Percentiles rank a stretch among this genome's conserved stretches.
Conservation (phyloP, 1,140 invertebrate species). For the Zaprionus capensis region DNA sequence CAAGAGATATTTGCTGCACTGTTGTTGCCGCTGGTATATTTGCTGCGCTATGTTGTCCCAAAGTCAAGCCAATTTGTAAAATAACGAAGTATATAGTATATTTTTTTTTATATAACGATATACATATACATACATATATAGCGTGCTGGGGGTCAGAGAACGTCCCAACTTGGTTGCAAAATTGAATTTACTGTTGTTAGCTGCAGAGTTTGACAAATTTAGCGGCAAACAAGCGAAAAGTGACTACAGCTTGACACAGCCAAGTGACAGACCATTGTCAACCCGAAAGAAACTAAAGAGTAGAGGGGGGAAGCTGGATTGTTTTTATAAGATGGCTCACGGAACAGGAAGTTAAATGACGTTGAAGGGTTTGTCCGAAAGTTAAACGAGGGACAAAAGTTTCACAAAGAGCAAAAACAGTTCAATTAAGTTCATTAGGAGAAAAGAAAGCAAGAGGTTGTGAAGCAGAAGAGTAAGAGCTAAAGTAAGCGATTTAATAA, state of each 20-base stretch:
- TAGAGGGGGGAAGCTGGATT: not conserved
- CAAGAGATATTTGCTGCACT: conserved; percentile 50
- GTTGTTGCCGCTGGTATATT: conserved; percentile 49
- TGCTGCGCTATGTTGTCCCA: conserved; percentile 35
- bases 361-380: conserved; percentile 15
- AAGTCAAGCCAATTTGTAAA: conserved; percentile 77
- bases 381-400: not conserved
- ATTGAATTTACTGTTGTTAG: conserved; percentile 73
- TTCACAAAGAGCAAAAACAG: not conserved
- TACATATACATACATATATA: conserved; percentile 68
- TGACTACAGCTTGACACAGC: conserved; percentile 47
- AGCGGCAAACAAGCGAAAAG: conserved; percentile 57
- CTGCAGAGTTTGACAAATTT: conserved; percentile 77
- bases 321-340: conserved; percentile 21
- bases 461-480: not conserved
- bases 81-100: conserved; percentile 40
- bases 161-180: conserved; percentile 58
- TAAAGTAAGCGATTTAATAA: not conserved
- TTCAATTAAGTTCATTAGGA: conserved; percentile 10
- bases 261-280: conserved; percentile 34
- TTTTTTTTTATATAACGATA: conserved; percentile 35
- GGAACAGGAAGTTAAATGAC: conserved; percentile 10
- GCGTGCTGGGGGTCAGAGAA: conserved; percentile 54
- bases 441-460: not conserved
- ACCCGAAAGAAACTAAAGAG: not conserved